Conservation (phyloP, 1,140 invertebrate species). For the Atta colombica region DNA sequence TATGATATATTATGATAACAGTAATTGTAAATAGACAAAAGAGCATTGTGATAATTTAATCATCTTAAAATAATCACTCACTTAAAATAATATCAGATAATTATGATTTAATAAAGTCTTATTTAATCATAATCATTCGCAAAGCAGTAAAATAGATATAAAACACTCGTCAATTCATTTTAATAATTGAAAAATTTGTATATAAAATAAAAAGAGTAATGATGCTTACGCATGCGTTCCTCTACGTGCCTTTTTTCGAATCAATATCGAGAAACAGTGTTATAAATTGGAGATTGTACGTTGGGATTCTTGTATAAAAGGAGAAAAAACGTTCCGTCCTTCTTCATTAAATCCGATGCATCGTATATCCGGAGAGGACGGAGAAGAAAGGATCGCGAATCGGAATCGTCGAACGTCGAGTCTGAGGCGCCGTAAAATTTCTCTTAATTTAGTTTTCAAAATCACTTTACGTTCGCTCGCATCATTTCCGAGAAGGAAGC, state of each 20-base stretch:
- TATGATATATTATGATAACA: neutral
- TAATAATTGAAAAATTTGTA: neutral
- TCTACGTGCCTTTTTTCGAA: neutral
- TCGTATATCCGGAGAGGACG: neutral
- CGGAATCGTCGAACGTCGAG: neutral
- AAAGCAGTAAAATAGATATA: neutral
- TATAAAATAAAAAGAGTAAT: neutral
- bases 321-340: neutral
- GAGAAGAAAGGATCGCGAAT: neutral
- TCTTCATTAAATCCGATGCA: constrained; percentile 1
- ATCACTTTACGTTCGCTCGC: constrained; percentile 30
- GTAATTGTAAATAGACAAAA: neutral
- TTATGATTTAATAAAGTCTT: neutral
- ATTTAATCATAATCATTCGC: neutral
- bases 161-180: constrained; percentile 16
- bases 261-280: constrained; percentile 10
- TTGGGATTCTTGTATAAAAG: constrained; percentile 14
- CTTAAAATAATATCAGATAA: constrained; percentile 2
- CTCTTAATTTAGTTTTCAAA: constrained; percentile 54
- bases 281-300: constrained; percentile 23
- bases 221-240: neutral
- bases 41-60: neutral
- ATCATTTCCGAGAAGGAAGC: constrained; percentile 46
- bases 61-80: neutral
- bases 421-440: constrained; percentile 40